Conservation (phyloP, 2,797 vertebrate genomes). For the Brachymystax lenok region DNA sequence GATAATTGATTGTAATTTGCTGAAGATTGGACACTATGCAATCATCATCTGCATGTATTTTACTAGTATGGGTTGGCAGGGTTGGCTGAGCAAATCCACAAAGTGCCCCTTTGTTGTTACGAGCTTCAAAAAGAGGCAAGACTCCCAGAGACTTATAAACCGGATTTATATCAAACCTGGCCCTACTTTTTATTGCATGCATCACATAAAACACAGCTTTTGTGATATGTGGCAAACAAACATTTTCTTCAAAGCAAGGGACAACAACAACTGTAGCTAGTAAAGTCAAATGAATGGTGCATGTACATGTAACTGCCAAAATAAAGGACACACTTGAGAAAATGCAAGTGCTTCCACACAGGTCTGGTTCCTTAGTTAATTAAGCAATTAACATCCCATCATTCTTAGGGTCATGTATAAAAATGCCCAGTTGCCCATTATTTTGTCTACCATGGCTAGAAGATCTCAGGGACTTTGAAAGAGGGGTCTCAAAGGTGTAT, state of each 20-base stretch:
- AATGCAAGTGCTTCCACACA: no score
- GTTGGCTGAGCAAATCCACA: conserved; percentile 15
- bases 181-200: background rate
- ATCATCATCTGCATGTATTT: background rate
- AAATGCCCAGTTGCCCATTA: no score
- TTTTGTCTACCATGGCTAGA: no score
- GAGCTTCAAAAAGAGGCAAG: conserved; percentile 13
- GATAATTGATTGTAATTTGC: background rate
- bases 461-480: no score
- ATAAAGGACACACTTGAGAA: no score
- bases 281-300: background rate
- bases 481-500: no score
- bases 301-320: background rate
- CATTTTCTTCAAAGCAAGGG: background rate
- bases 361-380: no score
- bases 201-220: conserved; percentile 4
- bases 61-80: background rate
- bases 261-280: background rate
- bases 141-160: conserved; percentile 16
- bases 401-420: no score
- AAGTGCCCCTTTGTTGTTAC: conserved; percentile 10
- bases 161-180: conserved; percentile 3
- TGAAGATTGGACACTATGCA: background rate
- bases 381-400: no score
- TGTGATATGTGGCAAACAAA: background rate